Base-by-base conservation (phyloP, 2,113 vertebrate species). In the Catharus bicknelli region DNA sequence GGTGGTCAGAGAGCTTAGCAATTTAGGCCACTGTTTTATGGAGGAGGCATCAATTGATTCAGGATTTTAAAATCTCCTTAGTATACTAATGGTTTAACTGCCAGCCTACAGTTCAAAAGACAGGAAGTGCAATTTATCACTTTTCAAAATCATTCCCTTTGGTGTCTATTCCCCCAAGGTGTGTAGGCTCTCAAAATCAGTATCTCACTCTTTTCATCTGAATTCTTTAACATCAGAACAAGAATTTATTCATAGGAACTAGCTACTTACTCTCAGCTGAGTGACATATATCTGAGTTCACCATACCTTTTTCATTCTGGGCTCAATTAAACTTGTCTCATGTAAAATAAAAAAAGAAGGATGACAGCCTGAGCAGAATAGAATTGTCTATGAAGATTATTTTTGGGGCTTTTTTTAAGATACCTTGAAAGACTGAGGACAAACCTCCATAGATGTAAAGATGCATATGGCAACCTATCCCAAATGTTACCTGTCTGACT, bases 81-180 rank as follows among this genome's bases (percentile, higher is more conserved):
- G 40, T 29, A 69, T 30, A 78, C 16, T 23, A 86, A 40, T 61
- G 27, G 57, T 78, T 88, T 82, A 55, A 88, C 59, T 75, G 32
- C 30, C 57, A 92, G 20, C 11, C 47, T 78, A 74, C 38, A 74
- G 47, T 87, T 84, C 61, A 87, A 70, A 89, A 70, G 66, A 68
- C 27, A 67, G 13, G 45, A 15, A 84, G 19, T 53, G 15, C 7
- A 81, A 92, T 67, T 94, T 88, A 67, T 78, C 83, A 81, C 34
- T 93, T 94, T 92, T 89, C 47, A 95, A 84, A 82, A 32, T 86
- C 36, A 40, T 67, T 94, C 40, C n/a, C 19, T 82, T 89, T 86
- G 19, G 77, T 84, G 25, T 32, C 54, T 82, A 54, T 73, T 89
- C 54, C 54, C 54, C 11, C 32, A 59, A 42, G 34, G 34, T 70